These are phyloP conservation scores for Amblyopsis rosae DNA, from an alignment of 2,113 vertebrate species.

Conservation along the genomic window DNA sequence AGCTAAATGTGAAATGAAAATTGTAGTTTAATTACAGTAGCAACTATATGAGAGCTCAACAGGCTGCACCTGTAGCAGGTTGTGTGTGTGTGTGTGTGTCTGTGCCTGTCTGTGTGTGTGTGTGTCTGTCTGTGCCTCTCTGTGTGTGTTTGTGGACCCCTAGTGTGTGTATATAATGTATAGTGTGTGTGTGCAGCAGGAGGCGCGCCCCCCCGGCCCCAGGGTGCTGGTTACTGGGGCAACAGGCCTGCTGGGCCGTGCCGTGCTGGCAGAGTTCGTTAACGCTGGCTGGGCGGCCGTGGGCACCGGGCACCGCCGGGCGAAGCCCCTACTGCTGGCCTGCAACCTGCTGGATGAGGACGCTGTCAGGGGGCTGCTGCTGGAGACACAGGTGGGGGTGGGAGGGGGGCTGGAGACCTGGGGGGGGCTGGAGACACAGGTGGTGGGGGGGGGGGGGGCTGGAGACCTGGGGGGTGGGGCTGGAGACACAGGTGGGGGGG, in stretches of 20 bases:
- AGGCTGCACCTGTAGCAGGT: no score
- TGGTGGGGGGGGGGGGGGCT: not conserved
- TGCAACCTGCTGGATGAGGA: slow-evolving; percentile 87
- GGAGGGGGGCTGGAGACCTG: not conserved
- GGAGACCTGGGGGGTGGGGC: slow-evolving; percentile 14
- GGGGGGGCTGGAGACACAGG: not conserved
- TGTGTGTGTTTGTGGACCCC: not conserved
- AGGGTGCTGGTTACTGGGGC: slow-evolving; percentile 89
- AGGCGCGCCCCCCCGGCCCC: slow-evolving; percentile 70
- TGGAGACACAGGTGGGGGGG: slow-evolving; percentile 83
- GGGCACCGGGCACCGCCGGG: slow-evolving; percentile 86
- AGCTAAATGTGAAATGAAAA: no score
- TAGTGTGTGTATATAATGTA: not conserved
- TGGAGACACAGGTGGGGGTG: slow-evolving; percentile 83
- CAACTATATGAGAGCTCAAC: no score
- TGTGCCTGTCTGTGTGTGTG: no score
- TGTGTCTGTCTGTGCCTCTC: no score
- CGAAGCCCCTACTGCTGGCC: slow-evolving; percentile 84
- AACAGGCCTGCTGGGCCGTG: slow-evolving; percentile 91
- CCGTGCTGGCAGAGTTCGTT: slow-evolving; percentile 88
- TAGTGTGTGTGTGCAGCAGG: slow-evolving; percentile 75
- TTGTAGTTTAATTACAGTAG: no score
- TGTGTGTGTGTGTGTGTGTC: no score
- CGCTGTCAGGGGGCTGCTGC: slow-evolving; percentile 82
- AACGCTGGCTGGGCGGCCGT: slow-evolving; percentile 82